phyloP scores from a whole-genome alignment of 2,888 invertebrate species.

The Spodoptera picta region DNA sequence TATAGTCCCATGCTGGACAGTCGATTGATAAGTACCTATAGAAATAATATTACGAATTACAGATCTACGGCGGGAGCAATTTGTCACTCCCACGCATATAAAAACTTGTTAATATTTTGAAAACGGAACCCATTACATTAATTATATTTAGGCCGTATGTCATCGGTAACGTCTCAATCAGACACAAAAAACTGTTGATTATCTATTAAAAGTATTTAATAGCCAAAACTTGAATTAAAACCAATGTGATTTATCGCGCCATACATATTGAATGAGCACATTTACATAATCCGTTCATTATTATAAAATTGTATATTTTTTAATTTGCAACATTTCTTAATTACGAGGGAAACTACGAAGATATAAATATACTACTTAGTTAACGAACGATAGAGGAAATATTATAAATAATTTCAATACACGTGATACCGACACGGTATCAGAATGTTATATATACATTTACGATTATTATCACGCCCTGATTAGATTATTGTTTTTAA shows the following conservation, averaged over 20 bases:
- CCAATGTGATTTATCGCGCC: constrained; percentile 66
- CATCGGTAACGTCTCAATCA: constrained; percentile 66
- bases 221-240: constrained; percentile 68
- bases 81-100: constrained; percentile 68
- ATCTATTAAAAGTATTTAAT: constrained; percentile 68
- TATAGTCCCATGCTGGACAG: constrained; percentile 29
- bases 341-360: constrained; percentile 32
- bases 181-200: constrained; percentile 62
- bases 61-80: constrained; percentile 36
- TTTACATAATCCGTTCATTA: constrained; percentile 69
- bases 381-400: constrained; percentile 50
- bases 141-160: constrained; percentile 63
- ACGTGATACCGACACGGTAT: constrained; percentile 30
- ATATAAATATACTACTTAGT: constrained; percentile 22
- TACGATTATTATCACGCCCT: too few species aligned
- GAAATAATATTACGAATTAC: constrained; percentile 47
- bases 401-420: constrained; percentile 38
- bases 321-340: constrained; percentile 54
- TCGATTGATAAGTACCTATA: constrained; percentile 30
- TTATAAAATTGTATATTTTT: constrained; percentile 53
- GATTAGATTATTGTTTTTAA: too few species aligned
- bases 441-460: too few species aligned
- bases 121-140: constrained; percentile 64
- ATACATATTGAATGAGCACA: constrained; percentile 58
- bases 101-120: constrained; percentile 65